Base-by-base conservation (phyloP, 2,888 invertebrate species). In the Heliconius erato region DNA sequence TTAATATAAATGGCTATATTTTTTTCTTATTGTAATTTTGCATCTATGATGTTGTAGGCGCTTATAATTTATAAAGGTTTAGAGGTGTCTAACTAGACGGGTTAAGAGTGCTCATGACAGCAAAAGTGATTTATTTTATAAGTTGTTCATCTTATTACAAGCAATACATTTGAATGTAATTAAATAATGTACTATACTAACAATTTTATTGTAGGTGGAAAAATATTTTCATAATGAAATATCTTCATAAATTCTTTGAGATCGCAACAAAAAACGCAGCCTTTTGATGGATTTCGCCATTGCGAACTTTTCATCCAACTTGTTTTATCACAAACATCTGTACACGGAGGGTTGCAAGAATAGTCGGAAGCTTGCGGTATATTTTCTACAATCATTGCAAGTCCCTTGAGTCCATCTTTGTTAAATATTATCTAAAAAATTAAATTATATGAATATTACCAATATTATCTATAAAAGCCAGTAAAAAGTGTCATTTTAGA, bases 381-480 rank as follows among this genome's bases (percentile, higher is more conserved):
- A 82, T 94, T 94, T 1, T 93, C 81, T 80, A 92, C 91, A 16
- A 94, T 83, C 26, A 94, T 90, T 0, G 90, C 93, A 0, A 35
- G 87, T 65, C 14, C 80, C 35, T 1, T 87, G 85, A 86, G 65
- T 90, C 4, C 23, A 12, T 12, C 12, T n/a, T 12, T 63, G 7
- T 63, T n/a, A 12, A 76, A 54, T 63, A 94, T 86, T 9, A 93
- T 89, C 94, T 94, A 85, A 54, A 87, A 88, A n/a, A 59, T 16
- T n/a, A 59, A 35, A 59, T 76, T 16, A 67, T 28, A 11, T 63
- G 7, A 63, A n/a, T 63, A n/a, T 19, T 23, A 19, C 54, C 54
- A 54, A 19, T 19, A 6, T 54, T 54, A 40, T 54, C 5, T 14
- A 14, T 49, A 3, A 14, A 54, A 54, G 54, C 19, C 19, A 54